Base-by-base conservation (phyloP, 2,113 vertebrate species). In the Gallinago undulata region DNA sequence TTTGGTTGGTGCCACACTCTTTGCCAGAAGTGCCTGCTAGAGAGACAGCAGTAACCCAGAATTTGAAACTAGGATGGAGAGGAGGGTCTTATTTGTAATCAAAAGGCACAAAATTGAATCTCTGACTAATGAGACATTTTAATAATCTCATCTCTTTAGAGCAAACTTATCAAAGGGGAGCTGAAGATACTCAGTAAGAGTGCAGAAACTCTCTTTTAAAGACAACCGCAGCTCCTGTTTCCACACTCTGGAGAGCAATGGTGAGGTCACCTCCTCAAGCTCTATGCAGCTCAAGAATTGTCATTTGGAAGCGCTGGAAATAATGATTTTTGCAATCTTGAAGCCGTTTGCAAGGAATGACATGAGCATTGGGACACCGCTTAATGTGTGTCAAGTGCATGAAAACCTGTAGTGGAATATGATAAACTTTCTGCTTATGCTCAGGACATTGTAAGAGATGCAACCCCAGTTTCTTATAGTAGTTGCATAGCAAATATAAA, bases 381-480 rank as follows among this genome's bases (percentile, higher is more conserved):
- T 74, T 84, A 78, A 21, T 24, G 47, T 11, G 27, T 12, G 39
- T 66, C 35, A 87, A 85, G 41, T 23, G 7, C 11, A 63, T 13
- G 50, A 87, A 89, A 74, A 69, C 16, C 13, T 82, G 23, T 39
- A 69, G 33, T 5, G 31, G 48, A 76, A 86, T 23, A 10, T 6
- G 45, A 79, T 63, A 14, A 84, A 59, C 23, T 39, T 39, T n/a
- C 24, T 37, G 11, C 10, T 11, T 55, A n/a, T 85, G 33, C 47
- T 23, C n/a, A 67, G 43, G 28, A 39, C 16, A 48, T 15, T 45
- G 76, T 41, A 84, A n/a, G 4, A 45, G 59, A 33, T 39, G 8
- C 11, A 79, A 91, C 37, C 2, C 1, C 2, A 1, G 1, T 12
- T 84, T 68, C 19, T 55, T 30, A 35, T 0, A 60, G 47, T 28